These are phyloP conservation scores for Cacoxenus indagator DNA, from an alignment of 2,888 invertebrate species.

Conservation along the genomic window DNA sequence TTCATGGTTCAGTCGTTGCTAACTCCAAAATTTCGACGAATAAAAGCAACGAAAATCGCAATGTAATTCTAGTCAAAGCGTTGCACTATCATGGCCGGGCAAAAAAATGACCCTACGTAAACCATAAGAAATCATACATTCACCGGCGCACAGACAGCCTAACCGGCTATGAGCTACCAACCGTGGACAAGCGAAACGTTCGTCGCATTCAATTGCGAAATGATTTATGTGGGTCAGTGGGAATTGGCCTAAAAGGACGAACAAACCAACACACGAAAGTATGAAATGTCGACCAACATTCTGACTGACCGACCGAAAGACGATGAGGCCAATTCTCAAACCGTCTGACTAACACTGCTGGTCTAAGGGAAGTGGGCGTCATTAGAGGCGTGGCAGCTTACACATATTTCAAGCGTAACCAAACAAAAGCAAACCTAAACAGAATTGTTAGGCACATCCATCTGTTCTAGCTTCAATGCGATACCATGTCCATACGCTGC, in stretches of 20 bases:
- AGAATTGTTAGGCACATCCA: slow-evolving; percentile 17
- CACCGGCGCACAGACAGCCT: background rate
- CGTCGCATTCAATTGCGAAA: slow-evolving; percentile 60
- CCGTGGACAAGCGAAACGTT: background rate
- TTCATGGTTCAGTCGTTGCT: slow-evolving; percentile 17
- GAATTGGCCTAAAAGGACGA: slow-evolving; percentile 33
- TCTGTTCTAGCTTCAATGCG: slow-evolving; percentile 17
- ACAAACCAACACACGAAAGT: background rate
- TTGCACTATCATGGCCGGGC: slow-evolving; percentile 35
- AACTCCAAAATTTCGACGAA: background rate
- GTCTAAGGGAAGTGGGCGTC: too few relatives aligned
- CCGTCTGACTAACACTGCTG: too few relatives aligned
- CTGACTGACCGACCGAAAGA: background rate
- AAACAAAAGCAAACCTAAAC: too few relatives aligned
- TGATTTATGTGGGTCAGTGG: slow-evolving; percentile 69
- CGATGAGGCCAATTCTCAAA: background rate
- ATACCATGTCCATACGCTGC: background rate
- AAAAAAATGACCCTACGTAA: background rate
- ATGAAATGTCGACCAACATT: slow-evolving; percentile 11
- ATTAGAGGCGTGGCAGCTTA: background rate
- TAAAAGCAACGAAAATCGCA: background rate
- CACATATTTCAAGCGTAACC: too few relatives aligned
- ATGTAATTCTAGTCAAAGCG: slow-evolving; percentile 12
- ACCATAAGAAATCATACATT: background rate
- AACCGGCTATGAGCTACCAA: background rate